These are phyloP conservation scores for Craniophora ligustri DNA, from an alignment of 2,888 invertebrate genomes.

Conservation along the genomic window DNA sequence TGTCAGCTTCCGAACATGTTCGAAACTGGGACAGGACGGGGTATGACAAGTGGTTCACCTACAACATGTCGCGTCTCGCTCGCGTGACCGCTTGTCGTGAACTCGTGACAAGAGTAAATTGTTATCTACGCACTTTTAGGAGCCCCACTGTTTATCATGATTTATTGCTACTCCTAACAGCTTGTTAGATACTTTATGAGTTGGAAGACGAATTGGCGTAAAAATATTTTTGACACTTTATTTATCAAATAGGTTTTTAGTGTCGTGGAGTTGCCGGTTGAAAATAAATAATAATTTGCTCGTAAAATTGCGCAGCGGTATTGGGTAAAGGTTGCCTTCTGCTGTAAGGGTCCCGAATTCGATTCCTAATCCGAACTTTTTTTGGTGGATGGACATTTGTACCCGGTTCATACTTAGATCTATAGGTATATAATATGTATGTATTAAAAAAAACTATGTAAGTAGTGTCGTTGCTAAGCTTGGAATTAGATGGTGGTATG, in stretches of 20 bases:
- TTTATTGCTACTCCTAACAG: slow-evolving; percentile 67
- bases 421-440: no score
- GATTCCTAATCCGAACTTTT: no score
- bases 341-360: no score
- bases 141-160: slow-evolving; percentile 66
- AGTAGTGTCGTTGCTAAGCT: no score
- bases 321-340: no score
- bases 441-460: no score
- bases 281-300: no score
- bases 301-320: no score
- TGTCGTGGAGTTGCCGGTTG: no score
- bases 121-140: slow-evolving; percentile 76
- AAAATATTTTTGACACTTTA: not conserved
- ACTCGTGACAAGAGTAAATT: slow-evolving; percentile 69
- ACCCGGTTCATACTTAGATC: no score
- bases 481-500: no score
- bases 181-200: slow-evolving; percentile 50
- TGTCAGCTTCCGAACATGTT: slow-evolving; percentile 32
- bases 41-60: slow-evolving; percentile 45
- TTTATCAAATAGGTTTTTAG: not conserved
- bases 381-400: no score
- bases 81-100: slow-evolving; percentile 72
- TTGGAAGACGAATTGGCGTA: not conserved
- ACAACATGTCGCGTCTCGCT: slow-evolving; percentile 45
- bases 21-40: slow-evolving; percentile 29